Percentiles rank a stretch among this genome's conserved stretches.
Conservation (phyloP, 1,140 invertebrate genomes). For the Notospermus geniculatus region DNA sequence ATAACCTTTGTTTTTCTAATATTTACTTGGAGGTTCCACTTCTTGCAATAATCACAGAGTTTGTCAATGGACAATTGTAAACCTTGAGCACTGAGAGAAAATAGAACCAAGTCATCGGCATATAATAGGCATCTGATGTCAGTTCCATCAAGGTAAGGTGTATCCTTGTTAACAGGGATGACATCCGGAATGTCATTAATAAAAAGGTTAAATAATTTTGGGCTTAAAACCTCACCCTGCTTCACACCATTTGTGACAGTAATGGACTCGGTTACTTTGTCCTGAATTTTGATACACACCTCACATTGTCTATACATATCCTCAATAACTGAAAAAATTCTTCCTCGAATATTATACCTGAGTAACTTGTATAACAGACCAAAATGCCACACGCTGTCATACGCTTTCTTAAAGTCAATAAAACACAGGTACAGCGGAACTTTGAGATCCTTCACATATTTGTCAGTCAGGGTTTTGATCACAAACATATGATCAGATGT, state of each 20-base stretch:
- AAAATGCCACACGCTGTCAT: too few relatives aligned
- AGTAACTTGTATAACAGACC: constrained; percentile 2
- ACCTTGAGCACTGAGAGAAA: not conserved
- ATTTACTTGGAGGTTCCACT: constrained; percentile 2
- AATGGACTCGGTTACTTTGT: not conserved
- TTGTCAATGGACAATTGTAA: not conserved
- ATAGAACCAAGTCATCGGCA: constrained; percentile 2
- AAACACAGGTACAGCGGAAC: too few relatives aligned
- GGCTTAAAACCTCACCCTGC: constrained; percentile 1
- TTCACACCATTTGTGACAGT: not conserved
- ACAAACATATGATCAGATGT: too few relatives aligned
- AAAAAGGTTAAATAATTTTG: constrained; percentile 1
- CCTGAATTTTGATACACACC: not conserved
- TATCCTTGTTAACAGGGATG: not conserved
- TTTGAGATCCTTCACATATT: too few relatives aligned
- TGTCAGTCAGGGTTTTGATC: too few relatives aligned
- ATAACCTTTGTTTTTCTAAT: constrained; percentile 1
- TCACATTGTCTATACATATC: constrained; percentile 9
- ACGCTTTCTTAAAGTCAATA: too few relatives aligned
- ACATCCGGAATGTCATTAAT: constrained; percentile 8
- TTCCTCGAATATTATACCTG: constrained; percentile 10
- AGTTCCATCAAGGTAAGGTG: not conserved
- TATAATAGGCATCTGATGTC: not conserved
- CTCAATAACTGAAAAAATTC: constrained; percentile 12
- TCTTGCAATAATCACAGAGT: not conserved